These are phyloP conservation scores for Smutsia temminckii DNA, from an alignment of 2,797 vertebrate genomes.

Conservation along the genomic window DNA sequence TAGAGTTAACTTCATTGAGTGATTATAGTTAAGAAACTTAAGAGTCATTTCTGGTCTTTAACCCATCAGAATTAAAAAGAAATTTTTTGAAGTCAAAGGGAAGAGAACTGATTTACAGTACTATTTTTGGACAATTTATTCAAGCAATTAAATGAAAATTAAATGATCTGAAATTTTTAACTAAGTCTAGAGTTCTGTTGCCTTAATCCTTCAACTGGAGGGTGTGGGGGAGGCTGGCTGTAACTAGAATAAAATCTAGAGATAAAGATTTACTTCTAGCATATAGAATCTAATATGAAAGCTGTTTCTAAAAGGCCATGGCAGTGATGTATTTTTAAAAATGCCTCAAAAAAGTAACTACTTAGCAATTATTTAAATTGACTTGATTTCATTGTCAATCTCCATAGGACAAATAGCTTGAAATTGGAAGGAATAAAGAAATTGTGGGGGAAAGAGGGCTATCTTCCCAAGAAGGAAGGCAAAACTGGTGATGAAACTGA, in stretches of 20 bases:
- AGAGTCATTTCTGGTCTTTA: conserved; percentile 49
- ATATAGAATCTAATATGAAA: not conserved
- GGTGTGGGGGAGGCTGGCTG: not conserved
- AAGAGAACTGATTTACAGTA: conserved; percentile 19
- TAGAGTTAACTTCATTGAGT: not conserved
- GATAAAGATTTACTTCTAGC: conserved; percentile 5
- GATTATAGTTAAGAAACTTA: conserved; percentile 3
- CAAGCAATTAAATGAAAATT: conserved; percentile 43
- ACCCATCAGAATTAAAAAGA: conserved; percentile 36
- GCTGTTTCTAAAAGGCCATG: not conserved
- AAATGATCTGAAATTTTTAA: conserved; percentile 51
- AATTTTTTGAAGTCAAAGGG: not conserved
- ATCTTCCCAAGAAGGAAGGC: conserved; percentile 90
- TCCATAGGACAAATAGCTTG: conserved; percentile 87
- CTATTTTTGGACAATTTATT: conserved; percentile 31
- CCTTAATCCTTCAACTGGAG: conserved; percentile 33
- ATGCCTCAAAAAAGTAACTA: not conserved
- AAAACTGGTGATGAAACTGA: conserved; percentile 80
- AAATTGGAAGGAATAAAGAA: conserved; percentile 93
- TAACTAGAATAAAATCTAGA: conserved; percentile 20
- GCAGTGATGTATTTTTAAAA: not conserved
- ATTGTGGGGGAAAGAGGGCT: conserved; percentile 97
- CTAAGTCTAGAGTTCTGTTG: not conserved
- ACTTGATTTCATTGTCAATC: not conserved
- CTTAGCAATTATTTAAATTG: conserved; percentile 16